Base-by-base conservation (phyloP, 2,797 vertebrate genomes). In the Kryptopterus vitreolus region DNA sequence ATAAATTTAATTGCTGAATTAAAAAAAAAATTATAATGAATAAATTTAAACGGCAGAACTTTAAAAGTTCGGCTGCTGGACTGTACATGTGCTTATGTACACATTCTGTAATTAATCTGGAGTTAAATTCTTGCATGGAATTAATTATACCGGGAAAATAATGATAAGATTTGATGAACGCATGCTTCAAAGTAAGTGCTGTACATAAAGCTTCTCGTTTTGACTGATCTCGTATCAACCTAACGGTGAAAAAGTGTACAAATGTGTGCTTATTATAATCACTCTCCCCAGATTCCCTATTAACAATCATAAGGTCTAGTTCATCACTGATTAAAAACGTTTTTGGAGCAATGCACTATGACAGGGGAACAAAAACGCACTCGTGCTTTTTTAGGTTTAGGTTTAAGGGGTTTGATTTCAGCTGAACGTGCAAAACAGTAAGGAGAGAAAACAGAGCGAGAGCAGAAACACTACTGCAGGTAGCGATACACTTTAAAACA, bases 401-500 rank as follows among this genome's bases (percentile, higher is more conserved):
- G 65, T 62, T n/a, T 74, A 68, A 33, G 31, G 38, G 69, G 22
- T 35, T 61, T 53, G 38, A 69, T 55, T 66, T 79, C 24, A 79
- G 78, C 72, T 48, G 81, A 85, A 75, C 61, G 80, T 78, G 80
- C 76, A 80, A 79, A 85, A 76, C 6, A 29, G 10, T 74, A 62
- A 18, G 46, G 65, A 74, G 76, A 4, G 55, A 74, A 61, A 77
- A 57, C 69, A 29, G 66, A n/a, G n/a, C n/a, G 24, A 66, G 24
- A 55, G 22, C 16, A 33, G n/a, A 11, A 84, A 11, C 29, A 80
- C 91, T 95, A 98, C 95, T 98, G 97, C 91, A 99, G 94, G 89
- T 98, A 99, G 85, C 97, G 95, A 89, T 99, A 99, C 85, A 98
- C 96, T 91, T 99, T 99, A 91, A 99, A 99, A 90, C 97, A 99